These are phyloP conservation scores for Drosophila nigricruria DNA, from an alignment of 2,888 invertebrate genomes.

Conservation along the genomic window DNA sequence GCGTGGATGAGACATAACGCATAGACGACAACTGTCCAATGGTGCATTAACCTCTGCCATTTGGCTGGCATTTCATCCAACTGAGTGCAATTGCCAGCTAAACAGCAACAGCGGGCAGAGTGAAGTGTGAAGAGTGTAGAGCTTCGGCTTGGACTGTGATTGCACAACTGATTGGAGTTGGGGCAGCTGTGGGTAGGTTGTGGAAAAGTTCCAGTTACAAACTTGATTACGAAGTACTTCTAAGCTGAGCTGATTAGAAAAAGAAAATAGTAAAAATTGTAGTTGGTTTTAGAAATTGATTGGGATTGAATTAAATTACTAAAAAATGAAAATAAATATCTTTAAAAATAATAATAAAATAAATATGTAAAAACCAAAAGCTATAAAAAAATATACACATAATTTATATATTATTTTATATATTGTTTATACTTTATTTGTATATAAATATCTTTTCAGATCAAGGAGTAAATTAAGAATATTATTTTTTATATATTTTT, in stretches of 20 bases:
- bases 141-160: slow-evolving; percentile 26
- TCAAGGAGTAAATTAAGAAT: no score
- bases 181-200: not conserved
- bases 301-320: not conserved
- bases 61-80: slow-evolving; percentile 27
- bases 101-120: slow-evolving; percentile 4
- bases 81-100: slow-evolving; percentile 33
- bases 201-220: not conserved
- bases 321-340: not conserved
- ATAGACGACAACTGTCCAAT: slow-evolving; percentile 60
- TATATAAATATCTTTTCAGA: no score
- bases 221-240: slow-evolving; percentile 1
- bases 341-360: no score
- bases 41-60: slow-evolving; percentile 74
- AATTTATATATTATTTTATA: no score
- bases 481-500: no score
- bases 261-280: not conserved
- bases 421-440: no score
- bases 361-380: no score
- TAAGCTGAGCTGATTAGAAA: not conserved
- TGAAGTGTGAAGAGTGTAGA: not conserved
- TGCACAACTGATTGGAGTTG: slow-evolving; percentile 26
- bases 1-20: slow-evolving; percentile 52
- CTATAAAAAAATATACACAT: no score
- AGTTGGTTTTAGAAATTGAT: not conserved